Evolutionary conservation across 2,888 invertebrate genomes (phyloP), one percentile per base, ranked within the genome.

Genomic region (Ormyrus thymus): DNA sequence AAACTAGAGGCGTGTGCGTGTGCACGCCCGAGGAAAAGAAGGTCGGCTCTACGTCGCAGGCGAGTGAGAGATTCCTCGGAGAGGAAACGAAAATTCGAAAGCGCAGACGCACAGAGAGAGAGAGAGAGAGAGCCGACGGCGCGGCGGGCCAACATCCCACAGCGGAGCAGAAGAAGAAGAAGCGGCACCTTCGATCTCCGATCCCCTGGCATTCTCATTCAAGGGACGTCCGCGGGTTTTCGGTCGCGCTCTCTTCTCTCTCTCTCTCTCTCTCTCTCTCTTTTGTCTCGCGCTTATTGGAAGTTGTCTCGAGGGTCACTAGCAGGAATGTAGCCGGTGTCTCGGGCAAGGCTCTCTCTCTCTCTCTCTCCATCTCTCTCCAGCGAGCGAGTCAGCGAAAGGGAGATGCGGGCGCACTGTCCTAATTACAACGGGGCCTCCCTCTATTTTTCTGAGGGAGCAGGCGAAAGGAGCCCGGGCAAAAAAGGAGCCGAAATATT

Each of bases 351-450:
- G 29, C 3, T 29, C 29, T 3, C 29, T 29, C 29, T 29, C 29
- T 0, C 29, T 0, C 29, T 29, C 29, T 29, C 29, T 29, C 29
- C 3, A 2, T 29, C 29, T 29, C 29, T 29, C 29, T 29, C 29
- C 58, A 69, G 73, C 71, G 59, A 79, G 81, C 82, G 82, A 82
- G 75, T 78, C 82, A 81, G 83, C 81, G 73, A 79, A 70, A 79
- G 79, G 79, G 55, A 62, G 77, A 61, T 90, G 89, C 90, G 90
- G 90, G 90, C 88, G 84, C 86, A 90, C 89, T 90, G 89, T 90
- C 89, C 89, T 89, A 89, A 90, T 90, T 90, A 90, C 88, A 89
- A 89, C 89, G 86, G 86, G 55, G 55, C 11, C 78, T 59, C 85
- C 84, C 84, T 29, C 29, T 85, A 85, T 88, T 85, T 85, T 86